Percentiles rank a stretch among this genome's conserved stretches.
Conservation (phyloP, 1,140 invertebrate species). For the Trialeurodes vaporariorum region DNA sequence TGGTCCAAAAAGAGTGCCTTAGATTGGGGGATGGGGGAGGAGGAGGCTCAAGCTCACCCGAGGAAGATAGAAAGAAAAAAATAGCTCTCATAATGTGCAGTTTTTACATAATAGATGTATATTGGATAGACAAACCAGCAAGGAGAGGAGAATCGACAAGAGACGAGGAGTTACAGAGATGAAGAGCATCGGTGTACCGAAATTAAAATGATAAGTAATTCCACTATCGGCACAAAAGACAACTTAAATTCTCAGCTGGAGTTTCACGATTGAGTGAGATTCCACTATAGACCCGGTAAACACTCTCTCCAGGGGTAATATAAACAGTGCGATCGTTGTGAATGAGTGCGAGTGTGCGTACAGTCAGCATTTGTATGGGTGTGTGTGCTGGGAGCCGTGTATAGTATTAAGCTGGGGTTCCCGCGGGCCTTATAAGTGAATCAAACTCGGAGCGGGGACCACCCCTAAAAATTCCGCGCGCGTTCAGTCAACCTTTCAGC, state of each 20-base stretch:
- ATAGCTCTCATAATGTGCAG: background rate
- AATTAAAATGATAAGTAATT: conserved; percentile 1
- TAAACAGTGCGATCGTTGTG: background rate
- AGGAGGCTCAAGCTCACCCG: too few relatives aligned
- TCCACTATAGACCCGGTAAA: background rate
- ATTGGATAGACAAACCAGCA: background rate
- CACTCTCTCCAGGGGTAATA: background rate
- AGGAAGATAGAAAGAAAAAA: background rate
- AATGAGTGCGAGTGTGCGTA: too few relatives aligned
- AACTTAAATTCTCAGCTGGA: background rate
- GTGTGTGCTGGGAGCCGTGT: too few relatives aligned
- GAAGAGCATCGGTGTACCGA: background rate
- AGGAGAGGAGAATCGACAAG: background rate
- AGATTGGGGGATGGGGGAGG: too few relatives aligned
- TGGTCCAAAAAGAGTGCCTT: background rate
- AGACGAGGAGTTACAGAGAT: background rate
- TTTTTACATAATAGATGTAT: background rate
- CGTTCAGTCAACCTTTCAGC: background rate
- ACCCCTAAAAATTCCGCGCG: background rate
- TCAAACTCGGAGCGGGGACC: background rate
- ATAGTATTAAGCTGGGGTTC: background rate
- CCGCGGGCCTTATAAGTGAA: background rate
- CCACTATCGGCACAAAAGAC: background rate
- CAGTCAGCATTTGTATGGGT: too few relatives aligned
- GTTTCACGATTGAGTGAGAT: background rate